Percentiles rank a stretch among this genome's conserved stretches.
phyloP scores from a whole-genome alignment of 2,113 vertebrate species.

The Neolamprologus hecqui region DNA sequence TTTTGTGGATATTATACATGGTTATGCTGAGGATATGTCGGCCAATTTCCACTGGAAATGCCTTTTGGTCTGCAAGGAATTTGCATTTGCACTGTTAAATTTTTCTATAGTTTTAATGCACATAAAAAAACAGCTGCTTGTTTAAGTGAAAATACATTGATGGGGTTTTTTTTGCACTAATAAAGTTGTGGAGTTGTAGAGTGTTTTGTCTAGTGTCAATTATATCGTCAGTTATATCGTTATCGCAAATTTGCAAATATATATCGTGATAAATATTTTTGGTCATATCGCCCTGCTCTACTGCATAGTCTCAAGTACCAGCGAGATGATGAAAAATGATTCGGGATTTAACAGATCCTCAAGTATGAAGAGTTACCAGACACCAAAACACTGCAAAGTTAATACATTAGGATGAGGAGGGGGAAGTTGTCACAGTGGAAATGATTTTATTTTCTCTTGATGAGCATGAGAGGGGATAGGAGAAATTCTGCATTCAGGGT shows the following conservation, averaged over 20 bases:
- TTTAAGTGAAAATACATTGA: no score
- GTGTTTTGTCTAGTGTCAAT: rapidly evolving
- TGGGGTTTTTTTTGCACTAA: rapidly evolving
- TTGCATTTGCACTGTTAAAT: no score
- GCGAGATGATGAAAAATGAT: not conserved
- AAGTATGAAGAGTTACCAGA: not conserved
- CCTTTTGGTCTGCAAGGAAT: no score
- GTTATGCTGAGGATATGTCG: no score
- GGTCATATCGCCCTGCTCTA: not conserved
- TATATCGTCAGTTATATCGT: rapidly evolving
- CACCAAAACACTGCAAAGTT: not conserved
- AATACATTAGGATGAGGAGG: not conserved
- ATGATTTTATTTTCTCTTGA: not conserved
- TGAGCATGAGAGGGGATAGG: not conserved
- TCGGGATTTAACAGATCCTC: not conserved
- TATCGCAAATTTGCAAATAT: rapidly evolving
- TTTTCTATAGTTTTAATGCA: no score
- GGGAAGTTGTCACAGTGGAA: not conserved
- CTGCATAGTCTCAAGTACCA: not conserved
- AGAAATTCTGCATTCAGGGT: not conserved
- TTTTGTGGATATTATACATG: no score
- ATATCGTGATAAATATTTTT: not conserved
- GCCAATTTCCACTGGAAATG: no score
- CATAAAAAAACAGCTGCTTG: no score
- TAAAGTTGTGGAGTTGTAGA: not conserved